A percentile compares a stretch with the other conserved stretches of the same genome.
These are phyloP conservation scores for Conus ventricosus DNA, from an alignment of 1,140 invertebrate species.

Conservation along the genomic window DNA sequence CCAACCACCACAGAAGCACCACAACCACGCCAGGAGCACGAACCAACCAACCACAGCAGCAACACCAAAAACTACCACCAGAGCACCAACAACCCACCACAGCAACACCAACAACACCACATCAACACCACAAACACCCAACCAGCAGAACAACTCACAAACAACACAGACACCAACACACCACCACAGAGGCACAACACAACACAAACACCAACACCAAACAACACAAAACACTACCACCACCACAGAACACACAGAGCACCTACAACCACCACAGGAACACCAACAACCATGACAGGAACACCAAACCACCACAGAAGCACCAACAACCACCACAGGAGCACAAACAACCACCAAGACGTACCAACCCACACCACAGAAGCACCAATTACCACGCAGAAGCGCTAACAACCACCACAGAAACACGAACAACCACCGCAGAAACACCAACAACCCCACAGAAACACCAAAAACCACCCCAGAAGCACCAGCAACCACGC, in stretches of 20 bases:
- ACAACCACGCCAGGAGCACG: background rate
- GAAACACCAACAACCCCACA: background rate
- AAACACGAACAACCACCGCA: background rate
- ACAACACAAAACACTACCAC: background rate
- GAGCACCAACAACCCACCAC: background rate
- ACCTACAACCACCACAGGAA: background rate
- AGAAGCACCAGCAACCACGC: no score
- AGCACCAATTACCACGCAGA: background rate
- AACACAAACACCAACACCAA: background rate
- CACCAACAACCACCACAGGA: background rate
- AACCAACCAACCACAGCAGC: slow-evolving; percentile 10
- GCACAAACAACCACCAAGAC: slow-evolving; percentile 6
- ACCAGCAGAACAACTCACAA: background rate
- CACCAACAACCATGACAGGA: background rate
- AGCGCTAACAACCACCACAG: background rate
- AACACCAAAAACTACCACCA: background rate
- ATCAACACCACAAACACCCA: slow-evolving; percentile 13
- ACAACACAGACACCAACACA: background rate
- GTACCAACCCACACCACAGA: background rate
- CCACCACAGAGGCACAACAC: background rate
- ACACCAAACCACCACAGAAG: background rate
- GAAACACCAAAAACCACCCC: no score
- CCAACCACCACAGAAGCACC: background rate
- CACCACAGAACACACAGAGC: no score
- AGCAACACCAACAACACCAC: background rate